These are phyloP conservation scores for Crepidodera aurea DNA, from an alignment of 2,888 invertebrate species.

Conservation along the genomic window DNA sequence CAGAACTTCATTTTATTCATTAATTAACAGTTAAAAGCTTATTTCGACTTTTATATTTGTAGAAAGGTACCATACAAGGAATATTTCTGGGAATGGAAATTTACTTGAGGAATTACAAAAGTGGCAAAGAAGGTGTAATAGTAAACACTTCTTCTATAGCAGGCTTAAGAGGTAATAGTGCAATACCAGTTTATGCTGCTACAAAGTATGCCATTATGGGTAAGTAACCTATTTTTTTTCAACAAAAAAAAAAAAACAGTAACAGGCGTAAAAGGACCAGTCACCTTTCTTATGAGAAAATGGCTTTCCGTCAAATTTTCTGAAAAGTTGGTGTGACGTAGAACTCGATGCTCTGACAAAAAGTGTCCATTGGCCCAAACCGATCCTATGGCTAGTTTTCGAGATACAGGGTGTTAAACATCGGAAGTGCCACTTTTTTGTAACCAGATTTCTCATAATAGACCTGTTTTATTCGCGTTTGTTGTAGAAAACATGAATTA, in stretches of 20 bases:
- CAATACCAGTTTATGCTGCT: constrained; percentile 14
- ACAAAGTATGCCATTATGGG: constrained; percentile 12
- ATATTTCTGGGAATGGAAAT: constrained; percentile 59
- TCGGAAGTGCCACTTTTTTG: too few relatives aligned
- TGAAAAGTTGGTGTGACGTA: too few relatives aligned
- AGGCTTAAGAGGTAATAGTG: constrained; percentile 7
- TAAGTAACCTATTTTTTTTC: background rate
- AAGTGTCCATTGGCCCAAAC: too few relatives aligned
- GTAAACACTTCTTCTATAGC: constrained; percentile 15
- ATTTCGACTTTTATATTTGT: constrained; percentile 30
- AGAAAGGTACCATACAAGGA: constrained; percentile 61
- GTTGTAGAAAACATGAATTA: too few relatives aligned
- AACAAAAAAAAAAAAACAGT: background rate
- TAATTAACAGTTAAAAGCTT: background rate
- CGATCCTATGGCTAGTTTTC: too few relatives aligned
- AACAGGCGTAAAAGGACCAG: too few relatives aligned
- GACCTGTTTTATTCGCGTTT: too few relatives aligned
- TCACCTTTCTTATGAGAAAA: too few relatives aligned
- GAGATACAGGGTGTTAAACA: too few relatives aligned
- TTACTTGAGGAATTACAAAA: constrained; percentile 61
- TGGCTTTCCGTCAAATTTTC: too few relatives aligned
- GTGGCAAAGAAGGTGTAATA: constrained; percentile 57
- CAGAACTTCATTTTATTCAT: background rate
- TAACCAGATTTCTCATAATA: too few relatives aligned
- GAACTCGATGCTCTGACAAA: too few relatives aligned